phyloP scores from a whole-genome alignment of 2,888 invertebrate genomes.

The Neria commutata region DNA sequence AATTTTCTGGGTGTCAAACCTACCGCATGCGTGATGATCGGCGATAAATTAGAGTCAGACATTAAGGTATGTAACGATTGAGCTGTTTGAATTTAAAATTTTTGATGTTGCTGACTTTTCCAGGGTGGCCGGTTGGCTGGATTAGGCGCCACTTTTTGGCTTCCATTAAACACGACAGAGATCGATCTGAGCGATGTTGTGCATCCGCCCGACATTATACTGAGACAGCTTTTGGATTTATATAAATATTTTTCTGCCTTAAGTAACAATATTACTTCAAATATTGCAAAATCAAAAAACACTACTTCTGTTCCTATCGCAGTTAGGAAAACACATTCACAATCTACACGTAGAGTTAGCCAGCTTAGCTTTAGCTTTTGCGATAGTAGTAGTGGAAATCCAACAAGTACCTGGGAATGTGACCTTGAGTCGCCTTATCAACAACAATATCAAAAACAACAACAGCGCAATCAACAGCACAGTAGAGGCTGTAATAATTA shows the following conservation, averaged over 20 bases:
- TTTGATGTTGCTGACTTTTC: background rate
- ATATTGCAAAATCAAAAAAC: background rate
- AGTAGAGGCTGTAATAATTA: conserved; percentile 27
- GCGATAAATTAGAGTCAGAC: conserved; percentile 87
- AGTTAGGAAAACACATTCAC: background rate
- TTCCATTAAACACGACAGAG: conserved; percentile 65
- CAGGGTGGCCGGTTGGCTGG: conserved; percentile 79
- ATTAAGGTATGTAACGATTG: conserved; percentile 66
- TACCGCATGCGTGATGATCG: conserved; percentile 81
- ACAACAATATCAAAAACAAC: conserved; percentile 20
- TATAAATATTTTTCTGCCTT: conserved; percentile 53
- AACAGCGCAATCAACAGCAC: background rate
- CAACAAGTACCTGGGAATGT: conserved; percentile 28
- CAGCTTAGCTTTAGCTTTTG: conserved; percentile 25
- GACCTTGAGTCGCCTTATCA: conserved; percentile 21
- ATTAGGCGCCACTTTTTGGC: conserved; percentile 81
- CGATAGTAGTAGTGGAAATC: conserved; percentile 21
- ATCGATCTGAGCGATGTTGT: conserved; percentile 46
- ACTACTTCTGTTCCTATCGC: too few relatives aligned
- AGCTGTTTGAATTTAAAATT: background rate
- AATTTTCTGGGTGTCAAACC: conserved; percentile 76
- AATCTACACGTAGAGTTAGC: conserved; percentile 35
- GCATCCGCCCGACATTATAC: conserved; percentile 51
- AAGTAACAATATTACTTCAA: too few relatives aligned
- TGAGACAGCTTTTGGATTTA: conserved; percentile 53